phyloP scores from a whole-genome alignment of 2,888 invertebrate genomes.

The Zonitis immaculata region DNA sequence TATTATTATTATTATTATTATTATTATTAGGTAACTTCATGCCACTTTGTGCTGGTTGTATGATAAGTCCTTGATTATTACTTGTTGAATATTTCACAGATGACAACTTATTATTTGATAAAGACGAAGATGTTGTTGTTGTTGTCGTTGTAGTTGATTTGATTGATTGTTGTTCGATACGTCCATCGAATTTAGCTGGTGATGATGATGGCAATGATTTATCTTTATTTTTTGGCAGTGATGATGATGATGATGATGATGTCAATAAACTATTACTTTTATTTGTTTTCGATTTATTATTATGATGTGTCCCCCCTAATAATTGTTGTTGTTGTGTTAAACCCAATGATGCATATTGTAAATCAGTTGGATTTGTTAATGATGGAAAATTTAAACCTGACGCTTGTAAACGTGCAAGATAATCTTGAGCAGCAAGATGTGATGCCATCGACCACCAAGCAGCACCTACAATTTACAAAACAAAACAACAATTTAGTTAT shows the following conservation, averaged over 20 bases:
- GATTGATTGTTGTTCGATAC: slow-evolving; percentile 26
- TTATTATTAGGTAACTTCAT: slow-evolving; percentile 31
- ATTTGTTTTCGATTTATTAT: slow-evolving; percentile 36
- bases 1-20: slow-evolving; percentile 27
- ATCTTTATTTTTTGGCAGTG: slow-evolving; percentile 30
- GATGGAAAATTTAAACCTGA: slow-evolving; percentile 70
- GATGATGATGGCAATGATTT: slow-evolving; percentile 20
- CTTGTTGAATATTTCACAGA: slow-evolving; percentile 36
- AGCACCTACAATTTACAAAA: slow-evolving; percentile 55
- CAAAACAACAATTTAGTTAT: neutral
- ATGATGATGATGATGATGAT: slow-evolving; percentile 23
- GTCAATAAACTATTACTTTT: slow-evolving; percentile 29
- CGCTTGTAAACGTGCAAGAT: slow-evolving; percentile 76
- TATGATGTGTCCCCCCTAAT: slow-evolving; percentile 41
- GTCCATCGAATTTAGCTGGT: slow-evolving; percentile 30
- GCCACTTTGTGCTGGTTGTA: slow-evolving; percentile 34
- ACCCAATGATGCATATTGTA: slow-evolving; percentile 57
- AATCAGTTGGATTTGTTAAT: slow-evolving; percentile 55
- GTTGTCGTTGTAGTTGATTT: slow-evolving; percentile 23
- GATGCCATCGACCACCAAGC: slow-evolving; percentile 92
- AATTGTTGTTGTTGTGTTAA: slow-evolving; percentile 41
- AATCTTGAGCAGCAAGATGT: slow-evolving; percentile 83
- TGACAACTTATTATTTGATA: slow-evolving; percentile 30
- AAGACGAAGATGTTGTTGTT: slow-evolving; percentile 17
- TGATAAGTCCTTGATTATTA: slow-evolving; percentile 33